phyloP scores from a whole-genome alignment of 1,140 invertebrate genomes.

The Cherax destructor region DNA sequence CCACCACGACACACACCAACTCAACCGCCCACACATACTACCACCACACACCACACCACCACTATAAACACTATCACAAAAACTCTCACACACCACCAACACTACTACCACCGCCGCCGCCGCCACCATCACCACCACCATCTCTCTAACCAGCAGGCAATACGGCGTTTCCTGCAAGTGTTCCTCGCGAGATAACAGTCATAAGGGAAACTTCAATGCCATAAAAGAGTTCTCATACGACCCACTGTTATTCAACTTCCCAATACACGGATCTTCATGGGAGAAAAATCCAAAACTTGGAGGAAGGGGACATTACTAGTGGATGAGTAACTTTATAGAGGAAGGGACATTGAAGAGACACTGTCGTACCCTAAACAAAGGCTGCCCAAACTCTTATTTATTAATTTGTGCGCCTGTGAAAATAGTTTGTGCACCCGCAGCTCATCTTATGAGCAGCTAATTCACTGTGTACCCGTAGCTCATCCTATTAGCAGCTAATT shows the following conservation, averaged over 20 bases:
- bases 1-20: not conserved
- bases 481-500: too few relatives aligned
- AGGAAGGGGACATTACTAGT: too few relatives aligned
- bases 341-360: too few relatives aligned
- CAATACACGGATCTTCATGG: conserved; percentile 25
- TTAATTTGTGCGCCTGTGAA: too few relatives aligned
- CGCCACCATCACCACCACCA: too few relatives aligned
- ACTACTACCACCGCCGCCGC: not conserved
- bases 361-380: too few relatives aligned
- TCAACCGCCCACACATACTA: not conserved
- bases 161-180: not conserved
- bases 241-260: conserved; percentile 36
- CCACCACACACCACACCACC: conserved; percentile 2
- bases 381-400: too few relatives aligned
- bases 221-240: conserved; percentile 29
- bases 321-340: too few relatives aligned
- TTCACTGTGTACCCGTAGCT: too few relatives aligned
- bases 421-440: too few relatives aligned
- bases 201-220: conserved; percentile 11
- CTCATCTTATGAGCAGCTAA: too few relatives aligned
- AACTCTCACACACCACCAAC: not conserved
- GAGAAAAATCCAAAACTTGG: not conserved
- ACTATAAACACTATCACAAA: not conserved
- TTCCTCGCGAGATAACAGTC: conserved; percentile 18
- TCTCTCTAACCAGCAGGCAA: too few relatives aligned